Evolutionary conservation across 1,140 invertebrate species (phyloP).

Genomic region (Belonocnema kinseyi): DNA sequence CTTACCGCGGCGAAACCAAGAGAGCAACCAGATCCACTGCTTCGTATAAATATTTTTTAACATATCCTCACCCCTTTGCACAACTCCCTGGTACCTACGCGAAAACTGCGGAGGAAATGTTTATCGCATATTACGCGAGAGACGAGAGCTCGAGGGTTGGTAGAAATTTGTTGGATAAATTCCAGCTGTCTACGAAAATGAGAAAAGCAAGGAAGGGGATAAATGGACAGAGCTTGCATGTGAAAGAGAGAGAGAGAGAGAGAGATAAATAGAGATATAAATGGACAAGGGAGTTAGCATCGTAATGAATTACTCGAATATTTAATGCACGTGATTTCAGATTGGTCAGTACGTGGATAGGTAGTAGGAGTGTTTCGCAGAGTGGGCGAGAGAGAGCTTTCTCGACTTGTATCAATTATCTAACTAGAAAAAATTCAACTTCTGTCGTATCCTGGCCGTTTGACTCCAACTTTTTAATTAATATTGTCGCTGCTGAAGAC

Average conservation of each 20-base stretch:
- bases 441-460: slow-evolving; percentile 57
- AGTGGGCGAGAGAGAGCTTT: slow-evolving; percentile 47
- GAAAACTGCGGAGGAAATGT: slow-evolving; percentile 56
- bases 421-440: slow-evolving; percentile 55
- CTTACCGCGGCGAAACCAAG: slow-evolving; percentile 13
- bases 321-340: slow-evolving; percentile 68
- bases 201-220: slow-evolving; percentile 39
- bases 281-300: slow-evolving; percentile 58
- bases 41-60: slow-evolving; percentile 55
- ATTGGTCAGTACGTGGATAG: slow-evolving; percentile 56
- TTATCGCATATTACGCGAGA: slow-evolving; percentile 65
- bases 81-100: neutral
- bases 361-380: slow-evolving; percentile 46
- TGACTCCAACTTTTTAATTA: slow-evolving; percentile 70
- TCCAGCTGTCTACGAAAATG: slow-evolving; percentile 61
- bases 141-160: slow-evolving; percentile 47
- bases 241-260: slow-evolving; percentile 42
- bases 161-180: slow-evolving; percentile 70
- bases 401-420: slow-evolving; percentile 61
- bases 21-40: slow-evolving; percentile 16
- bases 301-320: slow-evolving; percentile 71
- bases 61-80: slow-evolving; percentile 6
- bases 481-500: slow-evolving; percentile 51
- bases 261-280: slow-evolving; percentile 35
- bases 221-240: slow-evolving; percentile 41